These are phyloP conservation scores for Gastrophysa polygoni DNA, from an alignment of 2,888 invertebrate genomes.

Conservation along the genomic window DNA sequence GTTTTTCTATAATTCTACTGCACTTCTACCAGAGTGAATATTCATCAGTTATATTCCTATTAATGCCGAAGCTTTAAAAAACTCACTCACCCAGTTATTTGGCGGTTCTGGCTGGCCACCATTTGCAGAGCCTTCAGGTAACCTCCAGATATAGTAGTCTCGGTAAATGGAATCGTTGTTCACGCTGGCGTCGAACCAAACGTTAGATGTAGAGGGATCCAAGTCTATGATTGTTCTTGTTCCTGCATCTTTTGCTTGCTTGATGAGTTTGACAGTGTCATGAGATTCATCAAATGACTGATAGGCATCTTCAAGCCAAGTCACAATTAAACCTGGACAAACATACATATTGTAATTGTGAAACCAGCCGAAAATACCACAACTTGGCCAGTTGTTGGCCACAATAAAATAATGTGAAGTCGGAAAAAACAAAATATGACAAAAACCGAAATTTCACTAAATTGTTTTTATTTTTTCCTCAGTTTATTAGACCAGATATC, in stretches of 20 bases:
- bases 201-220: conserved; percentile 74
- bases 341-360: too few relatives aligned
- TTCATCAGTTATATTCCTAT: too few relatives aligned
- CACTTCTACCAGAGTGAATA: too few relatives aligned
- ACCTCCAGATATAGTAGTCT: conserved; percentile 81
- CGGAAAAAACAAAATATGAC: too few relatives aligned
- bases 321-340: conserved; percentile 60
- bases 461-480: too few relatives aligned
- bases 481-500: too few relatives aligned
- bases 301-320: conserved; percentile 66
- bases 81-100: conserved; percentile 76
- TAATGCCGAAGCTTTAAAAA: too few relatives aligned
- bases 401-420: too few relatives aligned
- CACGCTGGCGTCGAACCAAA: conserved; percentile 75
- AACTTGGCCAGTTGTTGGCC: too few relatives aligned
- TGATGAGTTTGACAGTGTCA: conserved; percentile 59
- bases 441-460: too few relatives aligned
- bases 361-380: too few relatives aligned
- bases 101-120: conserved; percentile 60
- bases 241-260: conserved; percentile 61
- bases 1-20: too few relatives aligned
- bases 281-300: conserved; percentile 63
- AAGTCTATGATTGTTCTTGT: conserved; percentile 74
- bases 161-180: conserved; percentile 65
- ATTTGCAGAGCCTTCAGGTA: conserved; percentile 55